Evolutionary conservation across 2,888 invertebrate genomes (phyloP), one percentile per base, ranked within the genome.

Genomic region (Spodoptera exigua): DNA sequence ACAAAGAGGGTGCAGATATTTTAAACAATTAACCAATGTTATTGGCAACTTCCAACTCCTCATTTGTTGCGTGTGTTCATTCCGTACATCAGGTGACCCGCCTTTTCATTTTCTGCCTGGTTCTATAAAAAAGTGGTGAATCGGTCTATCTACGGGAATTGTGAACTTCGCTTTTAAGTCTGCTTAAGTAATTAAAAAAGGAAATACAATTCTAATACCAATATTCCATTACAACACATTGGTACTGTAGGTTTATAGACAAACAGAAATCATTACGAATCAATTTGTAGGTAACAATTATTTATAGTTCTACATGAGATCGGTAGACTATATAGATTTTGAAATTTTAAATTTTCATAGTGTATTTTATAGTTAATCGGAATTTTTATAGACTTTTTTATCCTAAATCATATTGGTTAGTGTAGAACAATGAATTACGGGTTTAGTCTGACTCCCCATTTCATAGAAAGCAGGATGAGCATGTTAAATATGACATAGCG

Each of bases 171-270:
- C 89, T 89, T 87, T 64, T 76, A 78, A 80, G 73, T 82, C 73
- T 79, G 83, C 78, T 71, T 75, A 47, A 52, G 46, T 75, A 72
- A 60, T 81, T 74, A 78, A 64, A 70, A 75, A 78, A 77, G 64
- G 56, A 72, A 70, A 64, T 73, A 80, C 60, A 72, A 70, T 68
- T 72, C 69, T 54, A 78, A 78, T 79, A 89, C 86, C 86, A 82
- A 90, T 93, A 92, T 93, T 93, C 92, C 93, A 92, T 93, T 93
- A 91, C 92, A 92, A 92, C 92, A 92, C 92, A 76, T 81, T 85
- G 83, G 82, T 82, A 71, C 76, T 56, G 84, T 90, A 90, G 88
- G 83, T 73, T 74, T 9, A 83, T 81, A 80, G 72, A 70, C 58
- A 67, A 66, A 75, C 68, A 76, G 48, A 78, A 75, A 71, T 74